A percentile compares a stretch with the other conserved stretches of the same genome.
These are phyloP conservation scores for Megamerina dolium DNA, from an alignment of 2,888 invertebrate genomes.

Conservation along the genomic window DNA sequence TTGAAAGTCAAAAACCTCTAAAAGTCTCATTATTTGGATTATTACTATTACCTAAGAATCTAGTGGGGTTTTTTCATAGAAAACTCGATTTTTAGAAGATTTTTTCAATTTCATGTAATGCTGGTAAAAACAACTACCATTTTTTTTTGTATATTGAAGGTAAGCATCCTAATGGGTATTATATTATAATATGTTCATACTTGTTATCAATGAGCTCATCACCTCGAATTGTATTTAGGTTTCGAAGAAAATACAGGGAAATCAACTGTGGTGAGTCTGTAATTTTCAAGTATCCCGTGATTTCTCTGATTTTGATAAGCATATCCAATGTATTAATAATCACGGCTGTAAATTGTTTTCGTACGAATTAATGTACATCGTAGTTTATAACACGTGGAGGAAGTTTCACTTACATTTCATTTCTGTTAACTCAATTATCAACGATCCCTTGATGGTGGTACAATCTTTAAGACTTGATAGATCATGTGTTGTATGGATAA, in stretches of 20 bases:
- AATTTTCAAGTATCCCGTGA: constrained; percentile 61
- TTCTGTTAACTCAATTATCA: constrained; percentile 54
- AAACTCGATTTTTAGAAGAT: too few relatives aligned
- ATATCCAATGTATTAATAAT: constrained; percentile 52
- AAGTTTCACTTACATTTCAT: constrained; percentile 27
- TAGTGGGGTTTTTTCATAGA: too few relatives aligned
- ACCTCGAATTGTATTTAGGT: constrained; percentile 58
- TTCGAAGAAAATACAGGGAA: constrained; percentile 61
- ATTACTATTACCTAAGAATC: too few relatives aligned
- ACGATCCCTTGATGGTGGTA: constrained; percentile 61
- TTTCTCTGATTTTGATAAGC: constrained; percentile 58
- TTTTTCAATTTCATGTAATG: too few relatives aligned
- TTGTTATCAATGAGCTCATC: constrained; percentile 40
- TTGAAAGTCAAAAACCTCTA: too few relatives aligned
- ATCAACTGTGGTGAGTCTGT: constrained; percentile 57
- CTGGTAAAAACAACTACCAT: too few relatives aligned
- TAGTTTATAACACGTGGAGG: background rate
- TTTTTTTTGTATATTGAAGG: too few relatives aligned
- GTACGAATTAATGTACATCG: background rate
- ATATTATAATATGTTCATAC: constrained; percentile 14
- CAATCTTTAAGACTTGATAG: constrained; percentile 56
- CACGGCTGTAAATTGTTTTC: constrained; percentile 2
- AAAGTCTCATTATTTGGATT: too few relatives aligned
- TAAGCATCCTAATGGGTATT: too few relatives aligned
- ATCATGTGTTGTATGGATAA: constrained; percentile 26